These are phyloP conservation scores for Engraulis encrasicolus DNA, from an alignment of 2,113 vertebrate genomes.

Conservation along the genomic window DNA sequence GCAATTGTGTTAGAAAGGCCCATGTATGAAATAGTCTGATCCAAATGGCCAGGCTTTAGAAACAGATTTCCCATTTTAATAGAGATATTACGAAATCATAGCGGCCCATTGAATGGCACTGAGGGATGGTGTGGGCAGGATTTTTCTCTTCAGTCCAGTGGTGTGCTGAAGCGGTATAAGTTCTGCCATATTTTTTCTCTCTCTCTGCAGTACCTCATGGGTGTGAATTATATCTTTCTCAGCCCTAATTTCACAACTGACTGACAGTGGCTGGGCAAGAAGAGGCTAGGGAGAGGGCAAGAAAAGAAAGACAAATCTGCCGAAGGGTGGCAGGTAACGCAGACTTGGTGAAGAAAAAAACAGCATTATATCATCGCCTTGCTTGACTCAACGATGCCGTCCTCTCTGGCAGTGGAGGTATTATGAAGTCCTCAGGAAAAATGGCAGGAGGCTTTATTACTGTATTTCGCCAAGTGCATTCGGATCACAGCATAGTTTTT, in stretches of 20 bases:
- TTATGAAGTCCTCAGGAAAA: neutral
- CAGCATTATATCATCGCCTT: neutral
- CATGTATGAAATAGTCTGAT: too few species aligned
- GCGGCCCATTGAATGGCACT: neutral
- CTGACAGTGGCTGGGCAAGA: conserved; percentile 32
- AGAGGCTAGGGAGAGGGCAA: conserved; percentile 24
- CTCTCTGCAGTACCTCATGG: conserved; percentile 10
- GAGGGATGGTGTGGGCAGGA: neutral
- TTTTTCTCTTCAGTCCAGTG: neutral
- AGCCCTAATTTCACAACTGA: conserved; percentile 39
- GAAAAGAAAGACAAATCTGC: conserved; percentile 24
- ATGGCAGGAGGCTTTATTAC: neutral
- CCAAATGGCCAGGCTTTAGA: too few species aligned
- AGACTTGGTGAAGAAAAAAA: neutral
- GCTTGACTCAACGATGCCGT: neutral
- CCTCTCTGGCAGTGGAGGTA: neutral
- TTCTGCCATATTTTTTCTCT: neutral
- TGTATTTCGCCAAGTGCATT: neutral
- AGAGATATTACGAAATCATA: neutral
- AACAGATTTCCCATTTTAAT: neutral
- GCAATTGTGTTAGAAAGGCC: too few species aligned
- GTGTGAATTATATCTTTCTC: conserved; percentile 34
- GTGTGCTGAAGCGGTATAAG: neutral
- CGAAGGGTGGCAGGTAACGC: conserved; percentile 4
- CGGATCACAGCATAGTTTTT: neutral